Evolutionary conservation across 2,888 invertebrate genomes (phyloP).

Genomic region (Trissolcus japonicus): DNA sequence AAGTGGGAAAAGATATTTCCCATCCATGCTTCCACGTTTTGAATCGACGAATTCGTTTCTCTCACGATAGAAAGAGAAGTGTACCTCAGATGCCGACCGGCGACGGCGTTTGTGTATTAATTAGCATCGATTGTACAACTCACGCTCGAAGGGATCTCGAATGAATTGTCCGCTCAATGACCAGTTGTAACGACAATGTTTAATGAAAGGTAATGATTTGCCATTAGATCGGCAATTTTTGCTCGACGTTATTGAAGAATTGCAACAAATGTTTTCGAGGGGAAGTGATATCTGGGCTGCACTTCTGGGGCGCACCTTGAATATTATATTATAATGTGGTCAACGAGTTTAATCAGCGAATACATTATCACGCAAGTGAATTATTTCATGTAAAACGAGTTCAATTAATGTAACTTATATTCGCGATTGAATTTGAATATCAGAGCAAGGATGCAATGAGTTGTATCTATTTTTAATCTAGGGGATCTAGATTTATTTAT

Average conservation of each 20-base stretch:
- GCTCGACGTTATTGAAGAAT: slow-evolving; percentile 9
- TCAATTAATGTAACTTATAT: background rate
- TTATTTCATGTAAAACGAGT: slow-evolving; percentile 23
- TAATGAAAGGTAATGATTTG: slow-evolving; percentile 13
- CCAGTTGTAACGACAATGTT: slow-evolving; percentile 9
- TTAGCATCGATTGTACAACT: slow-evolving; percentile 33
- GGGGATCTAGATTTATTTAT: too few relatives aligned
- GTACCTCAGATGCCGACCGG: slow-evolving; percentile 39
- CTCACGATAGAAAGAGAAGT: slow-evolving; percentile 56
- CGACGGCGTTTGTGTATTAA: slow-evolving; percentile 40
- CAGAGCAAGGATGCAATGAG: slow-evolving; percentile 1
- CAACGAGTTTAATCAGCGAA: slow-evolving; percentile 31
- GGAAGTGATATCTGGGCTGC: background rate
- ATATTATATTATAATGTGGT: slow-evolving; percentile 21
- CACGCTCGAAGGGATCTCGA: slow-evolving; percentile 19
- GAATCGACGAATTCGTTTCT: slow-evolving; percentile 55
- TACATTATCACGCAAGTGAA: slow-evolving; percentile 16
- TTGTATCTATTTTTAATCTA: too few relatives aligned
- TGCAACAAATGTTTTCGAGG: slow-evolving; percentile 1
- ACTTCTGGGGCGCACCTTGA: slow-evolving; percentile 29
- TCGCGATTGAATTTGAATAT: slow-evolving; percentile 2
- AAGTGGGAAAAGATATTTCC: slow-evolving; percentile 61
- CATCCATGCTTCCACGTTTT: slow-evolving; percentile 53
- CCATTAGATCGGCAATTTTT: background rate
- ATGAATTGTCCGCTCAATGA: slow-evolving; percentile 2